Conservation (phyloP, 1,140 invertebrate species). For the Drosophila pandora region DNA sequence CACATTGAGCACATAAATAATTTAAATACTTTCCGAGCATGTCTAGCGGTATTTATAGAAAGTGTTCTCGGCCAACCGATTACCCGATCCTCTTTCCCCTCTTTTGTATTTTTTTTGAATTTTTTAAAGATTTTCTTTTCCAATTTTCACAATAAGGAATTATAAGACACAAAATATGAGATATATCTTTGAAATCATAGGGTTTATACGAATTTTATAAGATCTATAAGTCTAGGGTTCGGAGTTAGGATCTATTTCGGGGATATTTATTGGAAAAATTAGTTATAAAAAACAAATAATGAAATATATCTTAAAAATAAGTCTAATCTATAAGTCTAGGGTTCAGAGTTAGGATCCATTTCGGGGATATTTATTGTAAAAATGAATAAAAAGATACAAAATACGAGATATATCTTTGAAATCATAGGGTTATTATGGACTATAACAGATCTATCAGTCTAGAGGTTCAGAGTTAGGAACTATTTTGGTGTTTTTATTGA, state of each 20-base stretch:
- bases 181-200: neutral
- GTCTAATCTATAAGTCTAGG: no score
- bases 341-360: no score
- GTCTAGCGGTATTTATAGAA: conserved; percentile 42
- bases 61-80: conserved; percentile 24
- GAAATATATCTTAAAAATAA: no score
- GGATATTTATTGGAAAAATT: no score
- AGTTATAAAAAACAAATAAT: no score
- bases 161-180: conserved; percentile 18
- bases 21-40: conserved; percentile 70
- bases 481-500: no score
- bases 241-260: no score
- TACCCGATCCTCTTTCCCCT: conserved; percentile 8
- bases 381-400: conserved; percentile 31
- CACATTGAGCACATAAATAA: conserved; percentile 77
- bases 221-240: no score
- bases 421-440: neutral
- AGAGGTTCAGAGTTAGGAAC: no score
- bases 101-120: neutral
- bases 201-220: neutral
- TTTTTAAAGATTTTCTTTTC: neutral
- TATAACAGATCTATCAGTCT: no score
- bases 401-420: neutral
- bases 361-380: no score
- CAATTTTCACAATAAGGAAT: conserved; percentile 44